Base-by-base conservation (phyloP, 2,888 invertebrate genomes). In the Andrena hattorfiana region DNA sequence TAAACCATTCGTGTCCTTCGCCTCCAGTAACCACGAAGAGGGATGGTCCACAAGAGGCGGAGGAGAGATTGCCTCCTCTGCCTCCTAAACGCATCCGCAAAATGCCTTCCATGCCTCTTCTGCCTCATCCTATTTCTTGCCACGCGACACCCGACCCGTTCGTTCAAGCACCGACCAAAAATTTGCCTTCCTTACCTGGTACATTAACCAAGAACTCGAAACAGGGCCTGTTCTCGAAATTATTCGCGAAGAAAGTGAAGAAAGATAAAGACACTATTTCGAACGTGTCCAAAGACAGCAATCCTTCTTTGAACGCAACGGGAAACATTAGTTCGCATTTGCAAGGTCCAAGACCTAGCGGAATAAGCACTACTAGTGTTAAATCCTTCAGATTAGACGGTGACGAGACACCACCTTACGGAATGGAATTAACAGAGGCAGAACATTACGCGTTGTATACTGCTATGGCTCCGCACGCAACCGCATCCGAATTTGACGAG, bases 381-480 rank as follows among this genome's bases (percentile, higher is more conserved):
- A 90, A 89, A 64, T 90, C 91, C 13, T 81, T 90, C 26, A 87
- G 51, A 23, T 71, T 90, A 3, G 91, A 91, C 7, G 91, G 90
- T 4, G 92, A 93, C 8, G 91, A 90, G 20, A 91, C 93, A 28
- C 92, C 93, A 0, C 88, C 92, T 1, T 92, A 93, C 48, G 93
- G 91, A 77, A 93, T 97, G 60, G 97, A 97, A 88, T 94, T 98
- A 42, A 98, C 98, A 0, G 98, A 98, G 88, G 98, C 97, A 0
- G 98, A 98, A 91, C 97, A 98, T 92, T 98, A 97, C 93, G 98
- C 98, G 48, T 94, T 98, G 79, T 98, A 98, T 89, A 98, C 97
- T 90, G 96, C 97, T 72, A 96, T 98, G 92, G 97, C 98, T 13
- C 98, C 98, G 0, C 97, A 96, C 92, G 98, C 98, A 26, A 98